A percentile compares a stretch with the other conserved stretches of the same genome.
Conservation (phyloP, 2,113 vertebrate genomes). For the Myotis yumanensis region DNA sequence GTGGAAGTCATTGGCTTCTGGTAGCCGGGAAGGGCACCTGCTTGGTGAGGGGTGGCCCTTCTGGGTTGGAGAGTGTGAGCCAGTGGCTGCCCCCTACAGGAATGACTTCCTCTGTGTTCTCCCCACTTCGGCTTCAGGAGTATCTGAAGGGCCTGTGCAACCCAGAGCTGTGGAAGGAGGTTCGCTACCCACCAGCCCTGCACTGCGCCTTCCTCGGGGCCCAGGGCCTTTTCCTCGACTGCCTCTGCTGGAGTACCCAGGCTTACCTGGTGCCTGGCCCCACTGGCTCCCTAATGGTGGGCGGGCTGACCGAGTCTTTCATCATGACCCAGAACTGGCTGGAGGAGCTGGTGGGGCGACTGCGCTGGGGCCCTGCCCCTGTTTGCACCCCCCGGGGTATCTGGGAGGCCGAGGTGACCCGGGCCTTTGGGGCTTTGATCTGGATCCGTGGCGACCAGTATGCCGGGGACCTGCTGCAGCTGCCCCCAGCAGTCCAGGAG, state of each 20-base stretch:
- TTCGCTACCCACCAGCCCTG: conserved; percentile 85
- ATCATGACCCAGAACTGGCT: conserved; percentile 89
- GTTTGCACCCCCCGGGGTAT: conserved; percentile 34
- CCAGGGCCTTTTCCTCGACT: conserved; percentile 89
- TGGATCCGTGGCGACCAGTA: conserved; percentile 87
- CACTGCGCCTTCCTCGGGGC: conserved; percentile 91
- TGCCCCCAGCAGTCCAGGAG: conserved; percentile 84
- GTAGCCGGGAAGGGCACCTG: not conserved
- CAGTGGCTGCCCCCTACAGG: not conserved
- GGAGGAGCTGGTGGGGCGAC: conserved; percentile 74
- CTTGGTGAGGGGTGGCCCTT: not conserved
- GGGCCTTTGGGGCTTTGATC: conserved; percentile 86
- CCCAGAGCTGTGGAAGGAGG: conserved; percentile 88
- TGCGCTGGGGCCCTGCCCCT: conserved; percentile 76
- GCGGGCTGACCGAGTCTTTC: conserved; percentile 88
- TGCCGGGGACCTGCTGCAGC: conserved; percentile 85
- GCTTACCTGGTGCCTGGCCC: conserved; percentile 86
- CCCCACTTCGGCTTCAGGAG: conserved; percentile 78
- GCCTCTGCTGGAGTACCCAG: conserved; percentile 87
- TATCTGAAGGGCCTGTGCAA: conserved; percentile 90
- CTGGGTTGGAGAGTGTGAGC: not conserved
- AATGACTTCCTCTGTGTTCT: conserved; percentile 19
- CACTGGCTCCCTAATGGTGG: conserved; percentile 86
- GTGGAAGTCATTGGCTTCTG: not conserved
- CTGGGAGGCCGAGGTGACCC: conserved; percentile 69